Base-by-base conservation (phyloP, 1,140 invertebrate species). In the Micrasema minimum region DNA sequence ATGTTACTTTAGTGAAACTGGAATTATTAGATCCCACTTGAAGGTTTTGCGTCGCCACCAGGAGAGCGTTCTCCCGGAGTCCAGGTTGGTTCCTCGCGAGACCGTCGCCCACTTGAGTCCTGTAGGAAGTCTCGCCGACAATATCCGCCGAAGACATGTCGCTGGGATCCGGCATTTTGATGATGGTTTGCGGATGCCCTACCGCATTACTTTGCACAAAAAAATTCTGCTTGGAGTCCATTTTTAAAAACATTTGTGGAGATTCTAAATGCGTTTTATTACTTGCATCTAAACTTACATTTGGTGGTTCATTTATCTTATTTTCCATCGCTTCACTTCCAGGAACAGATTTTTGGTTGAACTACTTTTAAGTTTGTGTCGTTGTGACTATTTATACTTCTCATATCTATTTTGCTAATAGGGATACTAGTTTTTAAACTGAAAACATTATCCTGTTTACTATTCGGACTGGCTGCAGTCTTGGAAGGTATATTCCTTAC, bases 361-460 rank as follows among this genome's bases (percentile, higher is more conserved):
- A 1, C 18, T 2, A 45, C 16, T n/a, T 62, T 62, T 50, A 23
- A 48, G 41, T 14, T 12, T 18, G 31, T 26, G 12, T 68, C 66
- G 11, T 37, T 68, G n/a, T 68, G 66, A n/a, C 51, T 23, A 12
- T 53, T 41, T 18, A 68, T 68, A 31, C 66, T 68, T 26, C 66
- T 43, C 51, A 68, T 68, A 70, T 84, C 83, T 11, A 84, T 80
- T 77, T 83, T 83, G 57, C 80, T 82, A 16, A 83, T 83, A 5
- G 82, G 82, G 72, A 83, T 84, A 71, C 81, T 83, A 1, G 82
- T 84, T 79, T 83, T 84, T 37, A 84, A 75, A 72, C 81, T 82
- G 46, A 81, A 82, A 65, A 80, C 75, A 77, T 83, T 82, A 38
- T 77, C 69, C 76, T 37, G 11, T 16, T 57, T 57, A 16, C 20